Percentiles rank a stretch among this genome's conserved stretches.
Conservation (phyloP, 2,113 vertebrate genomes). For the Alligator mississippiensis region DNA sequence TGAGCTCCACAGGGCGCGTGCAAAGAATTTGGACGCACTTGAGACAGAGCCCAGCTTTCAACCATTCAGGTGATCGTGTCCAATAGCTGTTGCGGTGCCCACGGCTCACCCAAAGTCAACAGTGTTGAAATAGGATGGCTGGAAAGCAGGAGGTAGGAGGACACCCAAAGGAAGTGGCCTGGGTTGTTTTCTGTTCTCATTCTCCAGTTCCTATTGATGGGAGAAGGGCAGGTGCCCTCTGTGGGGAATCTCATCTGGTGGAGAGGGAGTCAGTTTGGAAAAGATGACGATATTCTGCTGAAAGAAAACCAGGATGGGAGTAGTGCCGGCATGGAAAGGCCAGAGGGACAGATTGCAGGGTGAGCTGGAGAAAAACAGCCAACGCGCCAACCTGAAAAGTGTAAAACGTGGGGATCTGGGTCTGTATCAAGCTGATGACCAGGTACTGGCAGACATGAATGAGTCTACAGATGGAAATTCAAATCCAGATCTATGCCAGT, state of each 20-base stretch:
- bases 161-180: neutral
- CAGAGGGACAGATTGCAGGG: neutral
- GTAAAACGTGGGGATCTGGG: neutral
- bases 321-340: neutral
- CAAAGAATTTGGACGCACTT: slow-evolving; percentile 11
- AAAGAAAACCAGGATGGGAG: neutral
- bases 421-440: slow-evolving; percentile 29
- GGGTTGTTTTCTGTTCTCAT: neutral
- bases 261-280: neutral
- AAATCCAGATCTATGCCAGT: slow-evolving; percentile 54
- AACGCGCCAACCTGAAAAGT: neutral
- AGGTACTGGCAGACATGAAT: slow-evolving; percentile 32
- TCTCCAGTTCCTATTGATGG: slow-evolving; percentile 14
- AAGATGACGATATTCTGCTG: neutral
- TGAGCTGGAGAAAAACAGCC: neutral
- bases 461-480: neutral
- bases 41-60: slow-evolving; percentile 46
- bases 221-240: neutral
- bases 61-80: slow-evolving; percentile 38
- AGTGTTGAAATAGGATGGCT: slow-evolving; percentile 9
- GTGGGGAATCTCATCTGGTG: neutral
- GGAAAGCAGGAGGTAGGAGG: neutral
- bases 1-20: slow-evolving; percentile 10
- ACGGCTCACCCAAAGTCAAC: slow-evolving; percentile 25
- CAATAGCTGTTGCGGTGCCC: slow-evolving; percentile 52